Base-by-base conservation (phyloP, 2,113 vertebrate species). In the Gallinago jamesoni region DNA sequence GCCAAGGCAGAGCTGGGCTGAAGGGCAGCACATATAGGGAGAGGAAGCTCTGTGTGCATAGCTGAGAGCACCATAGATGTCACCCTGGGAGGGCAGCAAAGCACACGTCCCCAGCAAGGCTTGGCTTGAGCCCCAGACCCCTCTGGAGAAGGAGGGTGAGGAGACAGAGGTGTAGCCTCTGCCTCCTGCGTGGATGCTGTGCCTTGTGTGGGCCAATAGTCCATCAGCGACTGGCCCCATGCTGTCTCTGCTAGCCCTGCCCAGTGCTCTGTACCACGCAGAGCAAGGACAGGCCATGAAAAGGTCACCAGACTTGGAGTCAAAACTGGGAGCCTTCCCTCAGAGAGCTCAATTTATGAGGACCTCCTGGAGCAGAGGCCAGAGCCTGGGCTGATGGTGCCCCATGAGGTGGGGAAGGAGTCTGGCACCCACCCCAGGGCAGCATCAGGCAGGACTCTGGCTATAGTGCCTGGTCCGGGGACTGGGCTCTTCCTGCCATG, bases 201-300 rank as follows among this genome's bases (percentile, higher is more conserved):
- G 55, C 56, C 22, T 50, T 19, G 13, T 2, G 1, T 45, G 70
- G 27, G 31, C 48, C 39, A 6, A 2, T 18, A 50, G 57, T 4
- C 57, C 56, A 3, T 4, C 37, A 21, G 50, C 6, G 63, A 41
- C 1, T 2, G 14, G 20, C 33, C 33, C 22, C 14, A 0, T 13
- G 19, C 47, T 47, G 48, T 22, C 62, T 31, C 50, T 59, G 15
- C 48, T 48, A 22, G 56, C 25, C 8, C 22, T 45, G 63, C 45
- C 60, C 60, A 8, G 39, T n/a, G 45, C 75, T 74, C 30, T 37
- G 41, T 5, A 33, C 68, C n/a, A 4, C 3, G 24, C 47, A 57
- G 50, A 37, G 52, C 43, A 43, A 55, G 33, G 33, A 14, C 43
- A 53, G 74, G 9, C 9, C 9, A 0, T 16, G 62, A 23, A 12